phyloP scores from a whole-genome alignment of 2,113 vertebrate species.

The Callopanchax toddi region DNA sequence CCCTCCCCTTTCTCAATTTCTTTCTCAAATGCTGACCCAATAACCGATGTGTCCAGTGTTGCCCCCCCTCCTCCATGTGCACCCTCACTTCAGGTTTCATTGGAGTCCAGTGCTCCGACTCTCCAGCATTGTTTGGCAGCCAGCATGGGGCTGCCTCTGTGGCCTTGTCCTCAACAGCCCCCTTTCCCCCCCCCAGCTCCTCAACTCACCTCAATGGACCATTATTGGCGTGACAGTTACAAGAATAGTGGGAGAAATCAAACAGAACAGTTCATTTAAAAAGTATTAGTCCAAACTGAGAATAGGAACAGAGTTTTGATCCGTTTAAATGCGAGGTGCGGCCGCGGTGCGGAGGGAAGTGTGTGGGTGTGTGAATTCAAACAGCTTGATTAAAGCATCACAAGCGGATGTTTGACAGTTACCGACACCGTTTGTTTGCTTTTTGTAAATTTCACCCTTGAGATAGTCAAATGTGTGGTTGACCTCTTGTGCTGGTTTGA shows the following conservation, averaged over 20 bases:
- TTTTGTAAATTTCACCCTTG: constrained; percentile 31
- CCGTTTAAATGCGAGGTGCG: constrained; percentile 13
- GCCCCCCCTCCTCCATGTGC: constrained; percentile 18
- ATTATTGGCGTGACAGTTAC: constrained; percentile 74
- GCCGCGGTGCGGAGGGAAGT: not conserved
- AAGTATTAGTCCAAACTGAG: constrained; percentile 63
- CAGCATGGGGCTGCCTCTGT: constrained; percentile 79
- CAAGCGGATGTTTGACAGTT: constrained; percentile 34
- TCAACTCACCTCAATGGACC: constrained; percentile 67
- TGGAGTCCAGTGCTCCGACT: constrained; percentile 62
- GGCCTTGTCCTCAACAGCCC: constrained; percentile 55
- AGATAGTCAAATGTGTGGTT: constrained; percentile 24
- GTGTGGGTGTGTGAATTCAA: constrained; percentile 40
- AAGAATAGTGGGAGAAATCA: constrained; percentile 67
- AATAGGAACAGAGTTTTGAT: not conserved
- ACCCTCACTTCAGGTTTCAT: constrained; percentile 68
- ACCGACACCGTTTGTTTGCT: constrained; percentile 31
- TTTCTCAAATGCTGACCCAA: constrained; percentile 65
- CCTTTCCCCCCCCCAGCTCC: constrained; percentile 54
- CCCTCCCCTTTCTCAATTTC: constrained; percentile 14
- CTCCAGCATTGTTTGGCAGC: constrained; percentile 78
- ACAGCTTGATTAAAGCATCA: constrained; percentile 15
- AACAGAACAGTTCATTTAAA: constrained; percentile 62
- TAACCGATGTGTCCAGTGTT: constrained; percentile 78
- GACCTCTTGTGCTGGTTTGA: constrained; percentile 37